Conservation (phyloP, 2,797 vertebrate species). For the Lepus townsendii region DNA sequence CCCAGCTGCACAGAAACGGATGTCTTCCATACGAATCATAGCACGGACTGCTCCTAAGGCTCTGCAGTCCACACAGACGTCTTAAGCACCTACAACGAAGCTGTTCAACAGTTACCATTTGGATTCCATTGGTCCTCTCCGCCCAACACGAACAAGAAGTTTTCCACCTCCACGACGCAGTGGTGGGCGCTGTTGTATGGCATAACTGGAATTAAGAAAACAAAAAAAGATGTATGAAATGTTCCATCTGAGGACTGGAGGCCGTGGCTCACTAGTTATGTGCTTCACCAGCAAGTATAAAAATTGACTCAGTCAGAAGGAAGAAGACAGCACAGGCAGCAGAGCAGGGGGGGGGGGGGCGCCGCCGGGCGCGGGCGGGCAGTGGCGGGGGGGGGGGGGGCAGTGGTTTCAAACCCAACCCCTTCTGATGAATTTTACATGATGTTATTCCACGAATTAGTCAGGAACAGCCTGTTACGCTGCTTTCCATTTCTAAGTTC, state of each 20-base stretch:
- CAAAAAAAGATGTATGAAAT: constrained; percentile 74
- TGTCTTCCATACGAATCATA: not conserved
- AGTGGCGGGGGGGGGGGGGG: no score
- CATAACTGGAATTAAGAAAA: constrained; percentile 94
- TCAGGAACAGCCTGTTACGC: constrained; percentile 66
- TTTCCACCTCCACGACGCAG: constrained; percentile 99
- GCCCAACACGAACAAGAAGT: constrained; percentile 97
- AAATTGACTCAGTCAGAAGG: constrained; percentile 54
- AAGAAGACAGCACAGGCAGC: not conserved
- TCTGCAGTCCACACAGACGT: not conserved
- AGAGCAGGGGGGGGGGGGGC: no score
- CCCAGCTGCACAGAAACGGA: not conserved
- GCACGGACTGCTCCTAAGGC: not conserved
- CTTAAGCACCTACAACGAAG: not conserved
- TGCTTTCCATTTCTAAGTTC: constrained; percentile 25
- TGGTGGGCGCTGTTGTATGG: constrained; percentile 99
- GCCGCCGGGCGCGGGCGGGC: no score
- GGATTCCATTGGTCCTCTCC: constrained; percentile 99
- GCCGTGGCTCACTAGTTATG: constrained; percentile 34
- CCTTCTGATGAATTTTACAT: constrained; percentile 69
- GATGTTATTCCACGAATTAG: constrained; percentile 76
- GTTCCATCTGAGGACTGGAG: constrained; percentile 35
- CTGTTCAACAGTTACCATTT: constrained; percentile 92
- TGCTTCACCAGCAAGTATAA: constrained; percentile 62
- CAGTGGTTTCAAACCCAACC: constrained; percentile 70